Conservation (phyloP, 2,113 vertebrate genomes). For the Sterna hirundo region DNA sequence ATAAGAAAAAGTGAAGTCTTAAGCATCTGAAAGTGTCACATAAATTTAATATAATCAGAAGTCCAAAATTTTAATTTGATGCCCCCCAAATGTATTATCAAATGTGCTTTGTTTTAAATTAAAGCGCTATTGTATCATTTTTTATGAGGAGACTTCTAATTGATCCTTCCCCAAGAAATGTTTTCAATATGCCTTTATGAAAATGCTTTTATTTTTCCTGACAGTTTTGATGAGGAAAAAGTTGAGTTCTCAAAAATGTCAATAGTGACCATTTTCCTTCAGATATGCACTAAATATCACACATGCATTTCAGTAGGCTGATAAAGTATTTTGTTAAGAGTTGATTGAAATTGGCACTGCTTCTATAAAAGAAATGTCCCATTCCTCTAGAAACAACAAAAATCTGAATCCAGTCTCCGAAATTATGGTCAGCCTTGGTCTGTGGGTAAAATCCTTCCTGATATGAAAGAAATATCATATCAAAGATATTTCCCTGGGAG, state of each 20-base stretch:
- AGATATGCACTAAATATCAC: background rate
- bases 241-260: background rate
- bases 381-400: background rate
- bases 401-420: background rate
- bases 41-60: background rate
- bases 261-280: background rate
- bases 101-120: background rate
- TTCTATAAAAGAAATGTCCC: background rate
- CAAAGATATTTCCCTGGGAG: background rate
- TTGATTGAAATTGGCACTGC: background rate
- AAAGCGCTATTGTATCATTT: background rate
- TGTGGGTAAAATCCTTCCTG: background rate
- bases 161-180: background rate
- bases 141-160: background rate
- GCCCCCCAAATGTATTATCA: background rate
- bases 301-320: background rate
- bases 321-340: background rate
- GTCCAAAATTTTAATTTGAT: background rate
- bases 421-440: background rate
- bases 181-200: background rate
- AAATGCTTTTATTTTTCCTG: background rate
- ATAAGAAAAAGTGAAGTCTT: background rate
- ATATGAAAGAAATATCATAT: background rate
- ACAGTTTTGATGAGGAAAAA: background rate
- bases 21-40: background rate